Percentiles rank a stretch among this genome's conserved stretches.
Conservation (phyloP, 37 sponge, comb jelly and placozoan genomes). For the Cliona cf. orientalis region DNA sequence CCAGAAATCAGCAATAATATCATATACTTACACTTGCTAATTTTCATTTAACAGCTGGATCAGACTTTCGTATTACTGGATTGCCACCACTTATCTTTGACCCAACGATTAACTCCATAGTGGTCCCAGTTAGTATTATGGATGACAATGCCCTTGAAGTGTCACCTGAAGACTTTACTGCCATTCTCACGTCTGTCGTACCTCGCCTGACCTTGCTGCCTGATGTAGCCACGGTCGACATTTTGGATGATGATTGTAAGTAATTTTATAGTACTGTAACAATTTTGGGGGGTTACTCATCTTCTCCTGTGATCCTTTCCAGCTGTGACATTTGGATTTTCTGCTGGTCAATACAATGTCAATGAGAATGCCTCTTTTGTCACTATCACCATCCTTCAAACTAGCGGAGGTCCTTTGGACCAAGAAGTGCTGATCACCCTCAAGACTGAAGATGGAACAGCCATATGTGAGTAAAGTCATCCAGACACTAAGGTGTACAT, state of each 20-base stretch:
- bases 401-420: background rate
- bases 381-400: conserved; percentile 1
- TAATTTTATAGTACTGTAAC: background rate
- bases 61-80: background rate
- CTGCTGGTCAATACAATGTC: background rate
- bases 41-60: background rate
- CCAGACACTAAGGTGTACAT: background rate
- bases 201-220: background rate
- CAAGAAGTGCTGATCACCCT: background rate
- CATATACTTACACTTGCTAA: background rate
- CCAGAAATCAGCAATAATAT: background rate
- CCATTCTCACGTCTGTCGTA: background rate
- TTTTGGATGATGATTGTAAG: conserved; percentile 5
- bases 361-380: background rate
- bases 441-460: conserved; percentile 9
- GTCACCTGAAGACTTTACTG: background rate
- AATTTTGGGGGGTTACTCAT: too few species aligned
- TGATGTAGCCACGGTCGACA: background rate
- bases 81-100: background rate
- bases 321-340: conserved; percentile 31
- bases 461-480: conserved; percentile 14
- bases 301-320: too few species aligned
- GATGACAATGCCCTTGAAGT: background rate
- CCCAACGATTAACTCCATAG: background rate
- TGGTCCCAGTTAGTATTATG: background rate